These are phyloP conservation scores for Chaetogeoica ovagalla DNA, from an alignment of 2,888 invertebrate species.

Conservation along the genomic window DNA sequence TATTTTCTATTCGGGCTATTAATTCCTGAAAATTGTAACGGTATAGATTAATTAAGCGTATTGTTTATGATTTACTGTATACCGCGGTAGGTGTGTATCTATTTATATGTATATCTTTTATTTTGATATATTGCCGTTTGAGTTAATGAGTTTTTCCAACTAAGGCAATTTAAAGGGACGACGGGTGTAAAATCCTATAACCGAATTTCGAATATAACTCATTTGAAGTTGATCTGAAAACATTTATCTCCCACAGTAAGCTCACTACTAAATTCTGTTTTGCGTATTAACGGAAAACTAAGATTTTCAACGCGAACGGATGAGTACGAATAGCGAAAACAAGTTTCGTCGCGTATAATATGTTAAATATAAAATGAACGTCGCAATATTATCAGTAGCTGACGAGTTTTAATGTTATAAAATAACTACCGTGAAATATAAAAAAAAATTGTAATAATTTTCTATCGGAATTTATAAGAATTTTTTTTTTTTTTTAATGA, in stretches of 20 bases:
- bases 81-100: no score
- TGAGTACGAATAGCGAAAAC: not conserved
- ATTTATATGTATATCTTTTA: not conserved
- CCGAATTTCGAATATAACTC: not conserved
- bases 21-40: not conserved
- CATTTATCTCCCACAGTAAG: not conserved
- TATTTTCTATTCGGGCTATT: not conserved
- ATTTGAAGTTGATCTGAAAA: not conserved
- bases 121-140: not conserved
- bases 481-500: no score
- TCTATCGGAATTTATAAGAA: no score
- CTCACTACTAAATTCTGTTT: not conserved
- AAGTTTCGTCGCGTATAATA: no score
- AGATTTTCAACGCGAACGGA: not conserved
- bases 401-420: no score
- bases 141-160: conserved; percentile 25
- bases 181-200: not conserved
- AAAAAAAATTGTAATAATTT: no score
- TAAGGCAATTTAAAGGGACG: conserved; percentile 3
- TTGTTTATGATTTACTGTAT: not conserved
- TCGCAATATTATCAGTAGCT: no score
- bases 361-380: no score
- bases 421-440: no score
- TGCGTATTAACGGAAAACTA: not conserved
- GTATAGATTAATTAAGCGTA: not conserved